These are phyloP conservation scores for Percina caprodes DNA, from an alignment of 2,113 vertebrate genomes.

Conservation along the genomic window DNA sequence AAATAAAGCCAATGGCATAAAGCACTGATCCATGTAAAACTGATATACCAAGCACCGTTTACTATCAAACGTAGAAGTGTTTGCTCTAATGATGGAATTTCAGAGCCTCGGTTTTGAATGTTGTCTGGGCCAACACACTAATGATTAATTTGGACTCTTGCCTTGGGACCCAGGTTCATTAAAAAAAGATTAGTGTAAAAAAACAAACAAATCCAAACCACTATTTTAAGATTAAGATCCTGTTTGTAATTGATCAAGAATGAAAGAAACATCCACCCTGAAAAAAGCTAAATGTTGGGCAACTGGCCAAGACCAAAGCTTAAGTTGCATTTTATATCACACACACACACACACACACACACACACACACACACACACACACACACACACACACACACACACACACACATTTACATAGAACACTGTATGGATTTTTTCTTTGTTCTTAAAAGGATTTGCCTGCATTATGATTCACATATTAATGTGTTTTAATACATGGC, in stretches of 20 bases:
- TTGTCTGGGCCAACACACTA: not conserved
- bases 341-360: too few relatives aligned
- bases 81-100: not conserved
- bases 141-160: constrained; percentile 14
- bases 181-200: not conserved
- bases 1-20: not conserved
- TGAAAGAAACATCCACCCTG: constrained; percentile 10
- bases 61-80: not conserved
- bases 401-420: too few relatives aligned
- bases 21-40: constrained; percentile 1
- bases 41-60: not conserved
- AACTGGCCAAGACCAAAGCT: not conserved
- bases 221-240: not conserved
- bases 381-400: too few relatives aligned
- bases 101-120: not conserved
- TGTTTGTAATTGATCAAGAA: constrained; percentile 16
- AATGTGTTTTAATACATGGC: too few relatives aligned
- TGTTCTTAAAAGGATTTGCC: not conserved
- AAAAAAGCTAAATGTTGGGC: not conserved
- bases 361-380: too few relatives aligned
- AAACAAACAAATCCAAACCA: not conserved
- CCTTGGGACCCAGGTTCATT: constrained; percentile 10
- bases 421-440: not conserved
- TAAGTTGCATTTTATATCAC: not conserved
- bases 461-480: not conserved